Evolutionary conservation across 2,888 invertebrate genomes (phyloP), one percentile per base, ranked within the genome.

Genomic region (Sussaba pulchella): DNA sequence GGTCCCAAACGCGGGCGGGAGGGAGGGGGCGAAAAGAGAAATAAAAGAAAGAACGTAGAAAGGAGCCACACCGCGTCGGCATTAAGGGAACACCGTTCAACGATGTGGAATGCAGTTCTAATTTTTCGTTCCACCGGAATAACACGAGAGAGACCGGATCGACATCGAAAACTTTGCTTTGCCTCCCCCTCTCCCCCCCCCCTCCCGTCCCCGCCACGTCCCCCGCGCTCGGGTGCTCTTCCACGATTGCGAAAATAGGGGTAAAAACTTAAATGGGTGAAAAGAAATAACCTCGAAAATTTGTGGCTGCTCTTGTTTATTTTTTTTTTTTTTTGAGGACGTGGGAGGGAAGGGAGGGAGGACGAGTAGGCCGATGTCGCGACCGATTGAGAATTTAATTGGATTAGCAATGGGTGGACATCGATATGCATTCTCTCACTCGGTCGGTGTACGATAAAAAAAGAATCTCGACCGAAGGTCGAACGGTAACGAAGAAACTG

Each of bases 51-150:
- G 43, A 52, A 63, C 26, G 36, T 52, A 17, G 47, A 43, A 52
- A 52, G 26, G 14, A 74, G 78, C 78, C 67, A 79, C 79, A 80
- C 74, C 75, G 82, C 80, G 69, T 39, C 50, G 39, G 80, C 79
- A 82, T 80, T 82, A 80, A 79, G 82, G 80, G 82, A 77, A 82
- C 64, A 82, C 77, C 80, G 79, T 80, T 80, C 82, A 57, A 64
- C 72, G 67, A 74, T 75, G 64, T 69, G 83, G 83, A 83, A 83
- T 83, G 83, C 82, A 80, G 83, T 82, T 83, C 83, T 83, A 80
- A 82, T 84, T 82, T 83, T 82, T 83, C 84, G 81, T 75, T 81
- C 81, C 74, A 73, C 75, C 73, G 41, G 45, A 36, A 24, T 5
- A 5, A 31, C 31, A 2, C 31, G 31, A 72, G 36, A 67, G 67